Percentiles rank a stretch among this genome's conserved stretches.
These are phyloP conservation scores for Oenanthe oenanthe DNA, from an alignment of 2,113 vertebrate genomes.

Conservation along the genomic window DNA sequence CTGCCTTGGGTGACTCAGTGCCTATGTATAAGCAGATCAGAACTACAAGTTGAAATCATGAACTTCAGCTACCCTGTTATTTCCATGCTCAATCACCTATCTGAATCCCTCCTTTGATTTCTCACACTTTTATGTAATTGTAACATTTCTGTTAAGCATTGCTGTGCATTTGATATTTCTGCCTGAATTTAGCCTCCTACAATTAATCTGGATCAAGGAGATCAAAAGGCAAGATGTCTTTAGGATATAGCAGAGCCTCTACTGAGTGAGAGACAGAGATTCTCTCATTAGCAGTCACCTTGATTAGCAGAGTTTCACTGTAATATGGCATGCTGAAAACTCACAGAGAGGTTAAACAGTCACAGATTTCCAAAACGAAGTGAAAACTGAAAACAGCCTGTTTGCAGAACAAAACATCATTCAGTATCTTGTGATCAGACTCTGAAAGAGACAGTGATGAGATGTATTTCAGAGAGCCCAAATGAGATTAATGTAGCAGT, in stretches of 20 bases:
- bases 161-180: neutral
- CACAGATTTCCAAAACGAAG: neutral
- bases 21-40: neutral
- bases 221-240: neutral
- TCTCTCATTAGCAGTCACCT: neutral
- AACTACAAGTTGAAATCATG: neutral
- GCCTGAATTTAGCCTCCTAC: neutral
- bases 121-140: neutral
- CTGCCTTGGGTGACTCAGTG: neutral
- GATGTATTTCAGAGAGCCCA: neutral
- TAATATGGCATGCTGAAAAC: neutral
- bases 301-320: neutral
- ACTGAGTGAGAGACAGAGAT: neutral
- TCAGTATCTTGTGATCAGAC: neutral
- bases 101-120: neutral
- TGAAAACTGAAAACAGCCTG: neutral
- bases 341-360: neutral
- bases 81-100: neutral
- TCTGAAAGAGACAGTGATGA: neutral
- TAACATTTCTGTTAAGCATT: neutral
- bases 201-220: neutral
- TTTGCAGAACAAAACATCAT: neutral
- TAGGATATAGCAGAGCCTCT: neutral
- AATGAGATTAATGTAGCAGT: slow-evolving; percentile 24
- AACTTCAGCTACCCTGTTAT: slow-evolving; percentile 2